Conservation (phyloP, 2,888 invertebrate species). For the Drosophila mayaguana region DNA sequence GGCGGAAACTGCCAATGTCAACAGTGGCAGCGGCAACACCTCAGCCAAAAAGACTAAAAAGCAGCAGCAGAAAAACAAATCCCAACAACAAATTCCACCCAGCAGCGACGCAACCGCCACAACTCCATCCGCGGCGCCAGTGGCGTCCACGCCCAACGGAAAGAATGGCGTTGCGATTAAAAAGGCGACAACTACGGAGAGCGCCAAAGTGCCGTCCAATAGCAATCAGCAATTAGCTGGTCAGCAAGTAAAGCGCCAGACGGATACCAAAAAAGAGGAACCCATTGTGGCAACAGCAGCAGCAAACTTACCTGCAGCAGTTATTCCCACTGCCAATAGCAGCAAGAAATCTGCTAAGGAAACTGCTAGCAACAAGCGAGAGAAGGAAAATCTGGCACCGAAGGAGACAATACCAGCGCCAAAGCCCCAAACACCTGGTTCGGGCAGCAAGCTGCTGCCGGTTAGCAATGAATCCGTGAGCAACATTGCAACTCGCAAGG, state of each 20-base stretch:
- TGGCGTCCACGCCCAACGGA: slow-evolving; percentile 26
- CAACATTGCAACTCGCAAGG: slow-evolving; percentile 85
- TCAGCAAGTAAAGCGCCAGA: slow-evolving; percentile 55
- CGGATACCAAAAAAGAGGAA: slow-evolving; percentile 62
- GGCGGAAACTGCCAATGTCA: slow-evolving; percentile 28
- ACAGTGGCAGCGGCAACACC: slow-evolving; percentile 33
- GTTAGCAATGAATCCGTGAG: slow-evolving; percentile 56
- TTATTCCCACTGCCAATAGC: slow-evolving; percentile 28
- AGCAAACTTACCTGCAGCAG: slow-evolving; percentile 15
- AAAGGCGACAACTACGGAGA: slow-evolving; percentile 40
- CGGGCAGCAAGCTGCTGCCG: slow-evolving; percentile 42
- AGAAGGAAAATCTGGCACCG: slow-evolving; percentile 85
- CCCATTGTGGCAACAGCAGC: slow-evolving; percentile 19
- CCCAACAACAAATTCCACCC: slow-evolving; percentile 46
- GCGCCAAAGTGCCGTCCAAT: slow-evolving; percentile 39
- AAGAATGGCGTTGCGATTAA: slow-evolving; percentile 49
- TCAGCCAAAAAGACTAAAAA: slow-evolving; percentile 75
- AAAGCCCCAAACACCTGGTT: slow-evolving; percentile 31
- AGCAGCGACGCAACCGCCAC: slow-evolving; percentile 40
- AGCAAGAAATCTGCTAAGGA: slow-evolving; percentile 63
- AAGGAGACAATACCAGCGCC: slow-evolving; percentile 63
- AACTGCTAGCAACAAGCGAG: slow-evolving; percentile 78
- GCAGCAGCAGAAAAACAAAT: slow-evolving; percentile 64
- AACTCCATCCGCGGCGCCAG: slow-evolving; percentile 10
- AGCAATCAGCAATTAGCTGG: slow-evolving; percentile 36